phyloP scores from a whole-genome alignment of 2,113 vertebrate genomes.

The Pituophis catenifer region DNA sequence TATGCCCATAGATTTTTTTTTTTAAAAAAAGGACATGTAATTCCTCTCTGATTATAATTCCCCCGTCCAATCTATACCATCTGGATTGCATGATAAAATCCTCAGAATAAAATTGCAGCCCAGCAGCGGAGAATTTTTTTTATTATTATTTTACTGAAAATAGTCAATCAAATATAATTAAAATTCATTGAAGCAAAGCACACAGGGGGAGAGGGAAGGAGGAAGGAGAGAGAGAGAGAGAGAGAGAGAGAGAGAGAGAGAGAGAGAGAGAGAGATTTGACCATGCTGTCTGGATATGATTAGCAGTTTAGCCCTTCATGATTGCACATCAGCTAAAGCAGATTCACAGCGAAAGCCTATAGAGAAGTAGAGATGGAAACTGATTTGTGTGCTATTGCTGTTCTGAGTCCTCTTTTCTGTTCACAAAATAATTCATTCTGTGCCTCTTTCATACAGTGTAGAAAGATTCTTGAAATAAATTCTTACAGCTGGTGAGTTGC shows the following conservation, averaged over 20 bases:
- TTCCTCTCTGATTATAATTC: neutral
- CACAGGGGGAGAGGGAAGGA: neutral
- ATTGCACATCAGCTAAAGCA: neutral
- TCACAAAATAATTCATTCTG: neutral
- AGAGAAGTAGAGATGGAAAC: neutral
- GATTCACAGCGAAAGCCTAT: neutral
- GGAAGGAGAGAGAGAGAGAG: no score
- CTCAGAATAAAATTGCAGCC: neutral
- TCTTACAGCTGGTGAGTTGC: neutral
- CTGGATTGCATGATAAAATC: neutral
- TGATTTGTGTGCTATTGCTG: neutral
- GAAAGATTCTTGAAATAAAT: neutral
- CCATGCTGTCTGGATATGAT: neutral
- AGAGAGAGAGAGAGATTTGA: neutral
- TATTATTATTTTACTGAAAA: neutral
- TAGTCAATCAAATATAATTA: neutral
- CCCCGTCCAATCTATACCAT: accelerated
- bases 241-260: no score
- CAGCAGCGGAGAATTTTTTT: neutral
- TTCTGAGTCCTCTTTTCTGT: neutral
- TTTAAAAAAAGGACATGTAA: neutral
- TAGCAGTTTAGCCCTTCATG: neutral
- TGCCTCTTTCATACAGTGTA: neutral
- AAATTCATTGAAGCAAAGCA: neutral
- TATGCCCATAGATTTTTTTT: neutral